Base-by-base conservation (phyloP, 2,888 invertebrate genomes). In the Arge pagana region DNA sequence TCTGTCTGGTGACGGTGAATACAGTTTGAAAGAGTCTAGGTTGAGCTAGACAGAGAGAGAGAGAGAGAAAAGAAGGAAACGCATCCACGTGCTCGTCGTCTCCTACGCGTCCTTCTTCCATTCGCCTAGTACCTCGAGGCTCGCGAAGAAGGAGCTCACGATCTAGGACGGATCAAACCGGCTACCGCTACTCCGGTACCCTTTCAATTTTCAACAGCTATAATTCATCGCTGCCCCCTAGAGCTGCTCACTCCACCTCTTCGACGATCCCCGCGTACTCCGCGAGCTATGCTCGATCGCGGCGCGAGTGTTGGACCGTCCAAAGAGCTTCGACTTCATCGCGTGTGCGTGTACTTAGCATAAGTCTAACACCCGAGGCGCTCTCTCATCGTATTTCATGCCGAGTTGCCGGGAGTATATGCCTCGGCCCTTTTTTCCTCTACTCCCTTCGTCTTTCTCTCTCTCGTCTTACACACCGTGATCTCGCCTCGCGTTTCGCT, bases 321-420 rank as follows among this genome's bases (percentile, higher is more conserved):
- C 18, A 31, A 26, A n/a, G n/a, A n/a, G n/a, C n/a, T 26, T 42
- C 30, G 16, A 33, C 23, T 33, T 45, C 16, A 15, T 6, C 7
- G 13, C 42, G 67, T 65, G 62, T 65, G 65, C 66, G 65, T 66
- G 71, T 68, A 70, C 69, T 73, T 74, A 71, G 70, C 72, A 72
- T 72, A 70, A 71, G 72, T 67, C 72, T 67, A 64, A 64, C 65
- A 72, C 72, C 72, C 68, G 68, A 67, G 71, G 72, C 70, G 64
- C 65, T 74, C 71, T 73, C 71, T 69, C 72, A 70, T 74, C 72
- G 70, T 74, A 74, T 72, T 74, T 45, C 45, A 45, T 42, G 19
- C 28, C 23, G 26, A 26, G 24, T 24, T 26, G n/a, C n/a, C n/a
- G n/a, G n/a, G n/a, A n/a, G n/a, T n/a, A n/a, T n/a, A n/a, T n/a